These are phyloP conservation scores for Simalia tracyae DNA, from an alignment of 2,797 vertebrate genomes.

Conservation along the genomic window DNA sequence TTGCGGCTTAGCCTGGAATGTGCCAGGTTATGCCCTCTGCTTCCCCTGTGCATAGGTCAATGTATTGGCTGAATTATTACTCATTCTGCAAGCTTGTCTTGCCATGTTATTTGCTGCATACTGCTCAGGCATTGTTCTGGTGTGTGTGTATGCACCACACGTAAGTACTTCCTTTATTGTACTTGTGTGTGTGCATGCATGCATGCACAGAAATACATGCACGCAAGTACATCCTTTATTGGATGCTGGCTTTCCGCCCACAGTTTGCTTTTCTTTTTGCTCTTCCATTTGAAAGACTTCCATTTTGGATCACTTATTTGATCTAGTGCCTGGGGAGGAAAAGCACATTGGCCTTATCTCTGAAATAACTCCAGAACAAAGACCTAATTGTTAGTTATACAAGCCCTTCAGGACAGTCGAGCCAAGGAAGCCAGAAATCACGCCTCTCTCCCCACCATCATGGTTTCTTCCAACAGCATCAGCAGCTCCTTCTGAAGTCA, in stretches of 20 bases:
- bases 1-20: neutral
- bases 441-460: neutral
- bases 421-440: neutral
- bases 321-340: neutral
- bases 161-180: neutral
- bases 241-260: neutral
- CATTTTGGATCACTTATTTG: neutral
- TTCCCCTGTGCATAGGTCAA: neutral
- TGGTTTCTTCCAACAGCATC: neutral
- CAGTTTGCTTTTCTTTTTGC: neutral
- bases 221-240: neutral
- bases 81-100: neutral
- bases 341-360: neutral
- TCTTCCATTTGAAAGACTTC: neutral
- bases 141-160: neutral
- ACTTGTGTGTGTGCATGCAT: neutral
- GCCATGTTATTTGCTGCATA: neutral
- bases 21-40: neutral
- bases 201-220: neutral
- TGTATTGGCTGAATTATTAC: neutral
- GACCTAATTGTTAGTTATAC: neutral
- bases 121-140: neutral
- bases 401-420: neutral
- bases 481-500: neutral
- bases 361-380: neutral